phyloP scores from a whole-genome alignment of 2,888 invertebrate species.

The Acronicta alni region DNA sequence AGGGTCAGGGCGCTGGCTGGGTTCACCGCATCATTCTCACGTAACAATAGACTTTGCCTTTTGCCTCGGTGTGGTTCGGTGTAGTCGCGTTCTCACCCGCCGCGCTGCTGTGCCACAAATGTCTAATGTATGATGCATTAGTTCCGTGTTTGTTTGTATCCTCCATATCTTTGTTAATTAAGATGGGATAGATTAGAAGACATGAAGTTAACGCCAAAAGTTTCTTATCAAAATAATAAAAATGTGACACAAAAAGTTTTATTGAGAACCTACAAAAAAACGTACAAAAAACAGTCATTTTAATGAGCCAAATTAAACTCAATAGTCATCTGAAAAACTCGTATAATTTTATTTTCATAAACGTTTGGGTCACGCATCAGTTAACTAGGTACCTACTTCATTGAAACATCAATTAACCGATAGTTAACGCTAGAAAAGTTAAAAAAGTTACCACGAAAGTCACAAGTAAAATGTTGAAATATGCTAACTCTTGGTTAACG shows the following conservation, averaged over 20 bases:
- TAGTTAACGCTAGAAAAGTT: slow-evolving; percentile 33
- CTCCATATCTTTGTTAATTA: slow-evolving; percentile 17
- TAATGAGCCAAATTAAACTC: too few relatives aligned
- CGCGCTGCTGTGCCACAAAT: slow-evolving; percentile 62
- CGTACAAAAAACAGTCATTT: too few relatives aligned
- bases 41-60: slow-evolving; percentile 56
- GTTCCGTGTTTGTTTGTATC: slow-evolving; percentile 62
- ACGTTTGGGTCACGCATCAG: slow-evolving; percentile 27
- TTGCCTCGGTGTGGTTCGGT: slow-evolving; percentile 12
- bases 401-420: slow-evolving; percentile 57
- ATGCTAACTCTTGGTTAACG: slow-evolving; percentile 26
- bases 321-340: not conserved
- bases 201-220: not conserved
- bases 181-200: slow-evolving; percentile 16
- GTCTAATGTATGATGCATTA: slow-evolving; percentile 67
- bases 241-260: too few relatives aligned
- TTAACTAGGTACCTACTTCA: slow-evolving; percentile 33
- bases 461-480: slow-evolving; percentile 5
- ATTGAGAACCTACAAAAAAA: too few relatives aligned
- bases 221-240: too few relatives aligned
- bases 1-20: slow-evolving; percentile 47
- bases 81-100: slow-evolving; percentile 65
- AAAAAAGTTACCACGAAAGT: slow-evolving; percentile 23
- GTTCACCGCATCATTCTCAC: slow-evolving; percentile 65
- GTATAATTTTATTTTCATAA: slow-evolving; percentile 6